Conservation (phyloP, 2,888 invertebrate species). For the Chloroclysta siterata region DNA sequence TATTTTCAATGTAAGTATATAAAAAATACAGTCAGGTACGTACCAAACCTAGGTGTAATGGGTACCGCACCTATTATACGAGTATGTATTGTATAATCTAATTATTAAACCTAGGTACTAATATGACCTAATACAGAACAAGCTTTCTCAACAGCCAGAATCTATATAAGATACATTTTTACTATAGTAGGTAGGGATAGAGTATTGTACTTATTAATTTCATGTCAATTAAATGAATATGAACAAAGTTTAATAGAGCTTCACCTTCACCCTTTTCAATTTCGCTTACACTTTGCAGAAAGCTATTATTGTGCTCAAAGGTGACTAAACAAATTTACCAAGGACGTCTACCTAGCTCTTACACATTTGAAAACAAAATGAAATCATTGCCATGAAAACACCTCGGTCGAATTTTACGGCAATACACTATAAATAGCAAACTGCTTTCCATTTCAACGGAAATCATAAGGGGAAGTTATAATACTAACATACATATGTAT, state of each 20-base stretch:
- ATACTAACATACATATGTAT: neutral
- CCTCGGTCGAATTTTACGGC: constrained; percentile 14
- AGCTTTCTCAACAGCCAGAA: no score
- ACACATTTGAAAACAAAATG: constrained; percentile 3
- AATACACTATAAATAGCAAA: constrained; percentile 12
- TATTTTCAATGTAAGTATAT: no score
- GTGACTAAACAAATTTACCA: neutral
- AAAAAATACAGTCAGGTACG: no score
- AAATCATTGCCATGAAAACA: constrained; percentile 9
- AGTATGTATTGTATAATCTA: no score
- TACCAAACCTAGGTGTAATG: no score
- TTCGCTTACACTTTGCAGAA: constrained; percentile 2
- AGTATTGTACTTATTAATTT: no score
- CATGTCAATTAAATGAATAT: no score
- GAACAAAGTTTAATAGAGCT: neutral
- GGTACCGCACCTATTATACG: no score
- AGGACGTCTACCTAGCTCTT: constrained; percentile 2
- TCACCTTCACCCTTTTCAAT: neutral
- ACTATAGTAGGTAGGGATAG: no score
- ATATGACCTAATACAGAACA: no score
- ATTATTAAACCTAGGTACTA: no score
- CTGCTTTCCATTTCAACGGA: constrained; percentile 15
- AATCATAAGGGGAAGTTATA: constrained; percentile 2
- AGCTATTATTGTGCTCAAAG: constrained; percentile 2
- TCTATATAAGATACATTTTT: no score